These are phyloP conservation scores for Lordiphosa stackelbergi DNA, from an alignment of 1,140 invertebrate species.

Conservation along the genomic window DNA sequence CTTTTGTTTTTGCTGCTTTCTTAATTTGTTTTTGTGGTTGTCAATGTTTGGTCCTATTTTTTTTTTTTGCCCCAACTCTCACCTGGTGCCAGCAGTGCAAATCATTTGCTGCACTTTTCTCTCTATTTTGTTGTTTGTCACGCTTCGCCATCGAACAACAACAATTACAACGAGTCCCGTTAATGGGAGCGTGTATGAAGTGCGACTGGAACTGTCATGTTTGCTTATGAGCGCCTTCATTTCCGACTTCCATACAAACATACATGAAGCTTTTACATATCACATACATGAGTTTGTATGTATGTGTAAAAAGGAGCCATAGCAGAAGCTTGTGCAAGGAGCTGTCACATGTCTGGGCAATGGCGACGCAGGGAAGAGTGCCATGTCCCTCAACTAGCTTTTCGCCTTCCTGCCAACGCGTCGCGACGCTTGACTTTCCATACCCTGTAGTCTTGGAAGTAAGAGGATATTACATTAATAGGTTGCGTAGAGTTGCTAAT, in stretches of 20 bases:
- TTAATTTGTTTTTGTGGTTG: constrained; percentile 51
- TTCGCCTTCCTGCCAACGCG: not conserved
- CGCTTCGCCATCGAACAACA: constrained; percentile 51
- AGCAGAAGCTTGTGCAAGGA: constrained; percentile 15
- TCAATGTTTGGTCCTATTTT: constrained; percentile 29
- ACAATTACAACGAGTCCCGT: constrained; percentile 35
- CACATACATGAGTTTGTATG: constrained; percentile 2
- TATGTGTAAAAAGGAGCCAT: constrained; percentile 7
- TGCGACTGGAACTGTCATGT: constrained; percentile 54
- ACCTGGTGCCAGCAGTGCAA: constrained; percentile 5
- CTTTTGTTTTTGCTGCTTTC: constrained; percentile 44
- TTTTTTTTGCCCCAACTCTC: constrained; percentile 13
- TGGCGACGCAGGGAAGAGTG: constrained; percentile 12
- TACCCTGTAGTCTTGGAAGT: not conserved
- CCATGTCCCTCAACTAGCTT: constrained; percentile 8
- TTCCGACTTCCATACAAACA: constrained; percentile 28
- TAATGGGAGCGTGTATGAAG: constrained; percentile 54
- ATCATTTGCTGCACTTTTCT: constrained; percentile 40
- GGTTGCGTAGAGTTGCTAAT: no score
- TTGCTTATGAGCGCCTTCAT: constrained; percentile 61
- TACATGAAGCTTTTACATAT: constrained; percentile 2
- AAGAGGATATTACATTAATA: not conserved
- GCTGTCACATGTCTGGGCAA: constrained; percentile 56
- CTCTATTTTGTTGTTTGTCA: constrained; percentile 49
- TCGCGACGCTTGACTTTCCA: not conserved